Evolutionary conservation across 2,888 invertebrate genomes (phyloP), one percentile per base, ranked within the genome.

Genomic region (Galerucella nymphaeae): DNA sequence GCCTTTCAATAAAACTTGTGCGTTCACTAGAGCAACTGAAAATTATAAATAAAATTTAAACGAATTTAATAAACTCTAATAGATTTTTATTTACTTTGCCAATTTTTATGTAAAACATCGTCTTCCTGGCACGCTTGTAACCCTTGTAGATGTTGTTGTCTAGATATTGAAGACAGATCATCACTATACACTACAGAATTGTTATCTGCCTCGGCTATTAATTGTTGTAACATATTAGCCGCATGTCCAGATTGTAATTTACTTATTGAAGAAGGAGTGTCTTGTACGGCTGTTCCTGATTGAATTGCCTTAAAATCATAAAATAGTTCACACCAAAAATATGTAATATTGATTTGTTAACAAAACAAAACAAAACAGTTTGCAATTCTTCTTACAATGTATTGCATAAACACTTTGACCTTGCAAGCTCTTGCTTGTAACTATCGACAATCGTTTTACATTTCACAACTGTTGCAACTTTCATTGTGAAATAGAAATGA

Each of bases 171-270:
- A 5, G 93, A 92, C 72, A 97, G 91, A 89, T 97, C 97, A 87
- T 99, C 99, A 83, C 97, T 97, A 85, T 98, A 98, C 41, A 97
- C 99, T 1, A 98, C 95, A 63, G 96, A 93, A 84, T 97, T 96
- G 82, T 96, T 96, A 81, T 96, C 95, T 0, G 93, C 95, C 80
- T 96, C 93, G 69, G 99, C 97, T 78, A 99, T 94, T 78, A 98
- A 90, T 85, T 97, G 95, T 80, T 98, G 94, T 83, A 97, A 88
- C 90, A 94, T 93, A 45, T 92, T 93, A 0, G 93, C 94, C 0
- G 94, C 94, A 83, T 92, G 95, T 2, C 93, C 92, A 42, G 92
- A 91, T 80, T 93, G 93, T 16, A 90, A 84, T 82, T 90, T 88
- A 75, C 87, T 88, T 80, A 91, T 89, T 70, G 93, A 93, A 55